Percentiles rank a stretch among this genome's conserved stretches.
Conservation (phyloP, 30 jellyfish, hydroid and myxozoan genomes). For the Turritopsis dohrnii region DNA sequence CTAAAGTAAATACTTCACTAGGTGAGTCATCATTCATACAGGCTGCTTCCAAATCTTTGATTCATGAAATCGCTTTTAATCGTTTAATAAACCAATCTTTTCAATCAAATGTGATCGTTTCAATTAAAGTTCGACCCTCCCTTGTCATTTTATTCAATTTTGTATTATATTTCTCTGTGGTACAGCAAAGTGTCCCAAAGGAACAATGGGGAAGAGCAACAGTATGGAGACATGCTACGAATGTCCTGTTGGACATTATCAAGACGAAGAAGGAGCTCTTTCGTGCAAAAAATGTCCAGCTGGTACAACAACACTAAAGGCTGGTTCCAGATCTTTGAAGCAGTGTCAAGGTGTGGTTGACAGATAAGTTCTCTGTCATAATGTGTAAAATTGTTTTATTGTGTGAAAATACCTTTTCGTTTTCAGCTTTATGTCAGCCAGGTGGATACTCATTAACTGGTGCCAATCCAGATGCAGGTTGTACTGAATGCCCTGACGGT, state of each 20-base stretch:
- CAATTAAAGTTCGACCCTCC: background rate
- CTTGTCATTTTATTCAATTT: background rate
- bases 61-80: too few relatives aligned
- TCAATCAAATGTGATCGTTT: too few relatives aligned
- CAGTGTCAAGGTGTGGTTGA: slow-evolving; percentile 80
- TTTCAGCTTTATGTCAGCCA: slow-evolving; percentile 53
- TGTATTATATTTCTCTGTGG: too few relatives aligned
- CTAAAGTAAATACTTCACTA: too few relatives aligned
- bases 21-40: too few relatives aligned
- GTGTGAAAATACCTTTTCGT: too few relatives aligned
- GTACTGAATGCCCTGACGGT: slow-evolving; percentile 74
- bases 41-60: too few relatives aligned
- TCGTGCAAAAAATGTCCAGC: slow-evolving; percentile 61
- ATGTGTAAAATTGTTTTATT: background rate
- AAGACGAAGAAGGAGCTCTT: slow-evolving; percentile 50
- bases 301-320: slow-evolving; percentile 38
- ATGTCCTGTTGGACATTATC: slow-evolving; percentile 65
- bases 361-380: too few relatives aligned
- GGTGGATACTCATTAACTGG: slow-evolving; percentile 78
- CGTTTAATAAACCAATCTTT: too few relatives aligned
- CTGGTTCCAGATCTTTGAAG: slow-evolving; percentile 31
- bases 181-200: slow-evolving; percentile 61
- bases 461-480: slow-evolving; percentile 38
- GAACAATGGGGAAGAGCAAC: slow-evolving; percentile 33
- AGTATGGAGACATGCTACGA: slow-evolving; percentile 40